Conservation (phyloP, 1,140 invertebrate species). For the Drosophila suzukii region DNA sequence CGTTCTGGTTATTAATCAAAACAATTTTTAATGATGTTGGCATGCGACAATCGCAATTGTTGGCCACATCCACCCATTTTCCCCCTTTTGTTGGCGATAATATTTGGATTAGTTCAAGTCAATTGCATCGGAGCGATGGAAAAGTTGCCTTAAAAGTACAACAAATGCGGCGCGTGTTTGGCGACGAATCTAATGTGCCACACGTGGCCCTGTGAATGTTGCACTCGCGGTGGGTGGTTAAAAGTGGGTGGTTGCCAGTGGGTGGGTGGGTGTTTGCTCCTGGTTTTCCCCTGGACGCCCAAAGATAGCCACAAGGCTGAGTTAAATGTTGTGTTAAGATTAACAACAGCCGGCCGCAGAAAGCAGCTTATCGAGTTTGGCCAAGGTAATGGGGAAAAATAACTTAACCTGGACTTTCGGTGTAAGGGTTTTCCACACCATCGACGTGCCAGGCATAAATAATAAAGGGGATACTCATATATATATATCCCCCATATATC, state of each 20-base stretch:
- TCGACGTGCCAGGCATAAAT: slow-evolving; percentile 67
- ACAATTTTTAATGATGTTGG: slow-evolving; percentile 79
- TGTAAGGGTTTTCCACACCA: slow-evolving; percentile 54
- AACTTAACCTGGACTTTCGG: slow-evolving; percentile 27
- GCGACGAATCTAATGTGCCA: slow-evolving; percentile 79
- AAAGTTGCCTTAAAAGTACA: slow-evolving; percentile 24
- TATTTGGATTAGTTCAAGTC: slow-evolving; percentile 83
- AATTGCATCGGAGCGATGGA: slow-evolving; percentile 67
- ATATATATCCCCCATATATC: slow-evolving; percentile 25
- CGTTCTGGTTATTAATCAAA: slow-evolving; percentile 79
- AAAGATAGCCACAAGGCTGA: slow-evolving; percentile 63
- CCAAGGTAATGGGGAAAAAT: background rate
- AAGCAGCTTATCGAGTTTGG: slow-evolving; percentile 69
- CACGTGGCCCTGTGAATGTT: slow-evolving; percentile 59
- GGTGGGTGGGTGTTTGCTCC: slow-evolving; percentile 2
- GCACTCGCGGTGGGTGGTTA: slow-evolving; percentile 59
- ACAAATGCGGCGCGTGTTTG: slow-evolving; percentile 64
- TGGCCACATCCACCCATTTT: slow-evolving; percentile 28
- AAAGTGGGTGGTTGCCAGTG: slow-evolving; percentile 22
- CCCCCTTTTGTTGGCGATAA: slow-evolving; percentile 63
- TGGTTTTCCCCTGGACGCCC: background rate
- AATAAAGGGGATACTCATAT: slow-evolving; percentile 29
- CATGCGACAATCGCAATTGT: slow-evolving; percentile 53
- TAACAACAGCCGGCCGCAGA: slow-evolving; percentile 70
- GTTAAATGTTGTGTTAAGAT: slow-evolving; percentile 83